A percentile compares a stretch with the other conserved stretches of the same genome.
These are phyloP conservation scores for Scaptodrosophila lebanonensis DNA, from an alignment of 1,140 invertebrate genomes.

Conservation along the genomic window DNA sequence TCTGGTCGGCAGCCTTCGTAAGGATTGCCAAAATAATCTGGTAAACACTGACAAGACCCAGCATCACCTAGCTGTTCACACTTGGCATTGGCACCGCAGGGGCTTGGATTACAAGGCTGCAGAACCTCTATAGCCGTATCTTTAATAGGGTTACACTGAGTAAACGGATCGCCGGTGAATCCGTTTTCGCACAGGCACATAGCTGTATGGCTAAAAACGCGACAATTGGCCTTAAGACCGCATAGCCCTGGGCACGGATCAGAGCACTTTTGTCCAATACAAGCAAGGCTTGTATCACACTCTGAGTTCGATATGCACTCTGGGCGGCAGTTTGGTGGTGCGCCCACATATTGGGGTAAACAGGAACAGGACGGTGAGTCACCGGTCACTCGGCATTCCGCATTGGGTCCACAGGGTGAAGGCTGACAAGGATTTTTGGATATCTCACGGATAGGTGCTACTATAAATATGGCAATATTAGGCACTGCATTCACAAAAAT, in stretches of 20 bases:
- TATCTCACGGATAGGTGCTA: conserved; percentile 67
- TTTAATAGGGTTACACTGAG: conserved; percentile 82
- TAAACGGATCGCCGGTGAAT: conserved; percentile 79
- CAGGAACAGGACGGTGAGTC: conserved; percentile 85
- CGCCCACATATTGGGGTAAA: conserved; percentile 84
- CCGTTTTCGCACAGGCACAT: conserved; percentile 78
- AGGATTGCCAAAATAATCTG: conserved; percentile 85
- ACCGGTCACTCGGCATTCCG: conserved; percentile 81
- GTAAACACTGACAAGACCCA: conserved; percentile 84
- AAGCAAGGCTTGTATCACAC: conserved; percentile 90
- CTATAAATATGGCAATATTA: conserved; percentile 58
- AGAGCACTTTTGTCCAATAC: conserved; percentile 80
- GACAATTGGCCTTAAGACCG: conserved; percentile 61
- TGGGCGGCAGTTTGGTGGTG: conserved; percentile 87
- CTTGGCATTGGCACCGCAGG: conserved; percentile 85
- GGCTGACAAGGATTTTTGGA: conserved; percentile 81
- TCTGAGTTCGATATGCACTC: conserved; percentile 88
- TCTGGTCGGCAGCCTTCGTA: conserved; percentile 86
- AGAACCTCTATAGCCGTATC: conserved; percentile 47
- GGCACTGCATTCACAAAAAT: conserved; percentile 44
- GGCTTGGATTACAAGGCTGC: conserved; percentile 78
- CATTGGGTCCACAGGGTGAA: conserved; percentile 87
- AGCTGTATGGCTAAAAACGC: conserved; percentile 75
- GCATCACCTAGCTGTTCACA: conserved; percentile 83
- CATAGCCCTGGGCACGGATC: conserved; percentile 67